A percentile compares a stretch with the other conserved stretches of the same genome.
These are phyloP conservation scores for Papilio helenus DNA, from an alignment of 1,140 invertebrate species.

Conservation along the genomic window DNA sequence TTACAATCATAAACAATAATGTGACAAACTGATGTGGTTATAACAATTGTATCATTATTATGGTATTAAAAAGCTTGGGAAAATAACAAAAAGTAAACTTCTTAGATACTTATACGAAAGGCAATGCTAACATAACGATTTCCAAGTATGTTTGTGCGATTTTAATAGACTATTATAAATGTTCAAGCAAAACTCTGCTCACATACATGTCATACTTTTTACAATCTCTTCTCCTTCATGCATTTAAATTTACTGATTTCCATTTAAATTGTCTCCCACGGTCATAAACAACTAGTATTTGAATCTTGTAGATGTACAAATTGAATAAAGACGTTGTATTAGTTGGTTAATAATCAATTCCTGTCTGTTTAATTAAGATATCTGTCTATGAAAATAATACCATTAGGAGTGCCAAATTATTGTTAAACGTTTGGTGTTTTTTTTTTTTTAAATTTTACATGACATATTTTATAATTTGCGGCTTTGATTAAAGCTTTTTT, in stretches of 20 bases:
- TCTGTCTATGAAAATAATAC: background rate
- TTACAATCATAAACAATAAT: background rate
- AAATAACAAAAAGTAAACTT: background rate
- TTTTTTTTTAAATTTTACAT: background rate
- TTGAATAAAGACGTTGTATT: slow-evolving; percentile 4
- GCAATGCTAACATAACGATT: background rate
- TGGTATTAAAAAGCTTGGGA: background rate
- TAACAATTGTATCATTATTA: background rate
- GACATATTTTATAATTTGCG: background rate
- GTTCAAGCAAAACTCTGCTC: background rate
- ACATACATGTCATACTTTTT: background rate
- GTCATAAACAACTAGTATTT: slow-evolving; percentile 26
- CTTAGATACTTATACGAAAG: background rate
- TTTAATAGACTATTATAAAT: background rate
- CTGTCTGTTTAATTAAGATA: background rate
- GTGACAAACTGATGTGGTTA: background rate
- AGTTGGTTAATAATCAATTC: background rate
- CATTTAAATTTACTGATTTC: slow-evolving; percentile 33
- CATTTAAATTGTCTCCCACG: slow-evolving; percentile 32
- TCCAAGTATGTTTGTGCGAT: background rate
- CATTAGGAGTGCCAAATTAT: no score
- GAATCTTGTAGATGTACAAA: background rate
- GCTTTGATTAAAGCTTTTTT: background rate
- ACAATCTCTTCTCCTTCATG: slow-evolving; percentile 16
- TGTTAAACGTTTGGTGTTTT: no score